These are phyloP conservation scores for Thamnophis elegans DNA, from an alignment of 2,797 vertebrate genomes.

Conservation along the genomic window DNA sequence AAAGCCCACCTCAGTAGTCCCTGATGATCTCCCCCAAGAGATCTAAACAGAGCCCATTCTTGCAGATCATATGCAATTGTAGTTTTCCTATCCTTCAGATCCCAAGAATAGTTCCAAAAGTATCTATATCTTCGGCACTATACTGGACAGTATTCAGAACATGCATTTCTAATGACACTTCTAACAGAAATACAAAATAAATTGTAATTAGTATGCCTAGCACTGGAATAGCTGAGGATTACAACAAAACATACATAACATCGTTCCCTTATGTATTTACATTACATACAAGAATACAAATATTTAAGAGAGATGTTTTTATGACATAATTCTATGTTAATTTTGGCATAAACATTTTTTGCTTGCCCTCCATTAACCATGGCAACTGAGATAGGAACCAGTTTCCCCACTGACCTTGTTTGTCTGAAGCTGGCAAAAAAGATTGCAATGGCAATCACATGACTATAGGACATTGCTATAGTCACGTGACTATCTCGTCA, in stretches of 20 bases:
- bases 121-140: background rate
- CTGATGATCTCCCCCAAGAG: background rate
- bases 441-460: background rate
- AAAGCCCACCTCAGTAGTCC: background rate
- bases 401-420: background rate
- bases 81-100: background rate
- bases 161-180: background rate
- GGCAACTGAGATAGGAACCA: background rate
- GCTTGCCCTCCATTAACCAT: background rate
- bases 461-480: background rate
- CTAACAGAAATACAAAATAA: background rate
- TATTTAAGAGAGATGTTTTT: background rate
- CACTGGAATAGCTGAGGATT: background rate
- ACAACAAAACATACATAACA: background rate
- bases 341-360: background rate
- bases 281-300: background rate
- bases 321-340: background rate
- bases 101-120: background rate
- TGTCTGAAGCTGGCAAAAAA: background rate
- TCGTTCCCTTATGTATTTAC: background rate
- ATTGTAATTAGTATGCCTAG: background rate
- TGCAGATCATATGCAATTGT: background rate
- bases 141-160: background rate
- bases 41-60: background rate
- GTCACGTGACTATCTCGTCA: slow-evolving; percentile 50